Evolutionary conservation across 2,113 vertebrate genomes (phyloP), one percentile per base, ranked within the genome.

Genomic region (Hyperopisus bebe): DNA sequence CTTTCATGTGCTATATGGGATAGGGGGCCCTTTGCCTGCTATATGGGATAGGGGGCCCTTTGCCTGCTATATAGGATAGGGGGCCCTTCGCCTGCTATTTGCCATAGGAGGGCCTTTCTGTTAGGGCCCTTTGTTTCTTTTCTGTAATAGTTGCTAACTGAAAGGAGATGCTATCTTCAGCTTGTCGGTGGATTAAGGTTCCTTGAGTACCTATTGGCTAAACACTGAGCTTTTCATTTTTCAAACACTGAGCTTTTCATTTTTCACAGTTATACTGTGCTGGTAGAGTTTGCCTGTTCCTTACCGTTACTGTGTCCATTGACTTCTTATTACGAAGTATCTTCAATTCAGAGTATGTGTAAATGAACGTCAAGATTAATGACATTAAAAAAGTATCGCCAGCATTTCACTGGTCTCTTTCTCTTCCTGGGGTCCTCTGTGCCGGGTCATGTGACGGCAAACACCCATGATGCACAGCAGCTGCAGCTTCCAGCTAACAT

Each of bases 1-100:
- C 0, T 0, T 93, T 94, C 0, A 5, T 96, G 87, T 96, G 95
- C 91, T 93, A 91, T 90, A 42, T 0, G 27, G 19, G 24, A 0
- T 39, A 9, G 11, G 0, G 0, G 0, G 0, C 90, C 89, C 0
- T 2, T 58, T 1, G 0, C 90, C 7, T 85, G 93, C 0, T 46
- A 55, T 11, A 7, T 44, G 0, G 89, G 48, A 44, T 31, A 3
- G 62, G 46, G 5, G 5, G 74, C 35, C 31, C 5, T 39, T 77
- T 0, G 55, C 0, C 35, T 35, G 35, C 31, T 77, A 0, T 39
- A 1, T 35, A 3, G 0, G 70, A 17, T 77, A 17, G 50, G 19
- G 15, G 50, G 50, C 51, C 51, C 17, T 53, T 21, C 5, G 51
- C 51, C 51, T 53, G 51, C 51, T 53, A 0, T 19, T 1, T 53